phyloP scores from a whole-genome alignment of 2,888 invertebrate genomes.

The Theretra japonica region DNA sequence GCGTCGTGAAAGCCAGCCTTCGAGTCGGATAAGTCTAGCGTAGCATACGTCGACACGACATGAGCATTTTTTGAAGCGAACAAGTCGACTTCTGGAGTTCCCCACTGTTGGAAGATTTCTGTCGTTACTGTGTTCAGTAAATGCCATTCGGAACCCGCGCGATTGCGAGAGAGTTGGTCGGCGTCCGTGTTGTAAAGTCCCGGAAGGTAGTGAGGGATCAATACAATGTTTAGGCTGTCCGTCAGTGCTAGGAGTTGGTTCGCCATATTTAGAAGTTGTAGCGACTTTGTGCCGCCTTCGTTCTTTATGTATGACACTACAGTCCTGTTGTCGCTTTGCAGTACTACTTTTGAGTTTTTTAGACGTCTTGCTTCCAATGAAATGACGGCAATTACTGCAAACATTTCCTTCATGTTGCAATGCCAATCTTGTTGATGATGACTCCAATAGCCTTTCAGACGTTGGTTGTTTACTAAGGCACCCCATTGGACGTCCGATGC shows the following conservation, averaged over 20 bases:
- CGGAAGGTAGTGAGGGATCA: not conserved
- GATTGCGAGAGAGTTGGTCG: not conserved
- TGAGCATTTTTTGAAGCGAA: not conserved
- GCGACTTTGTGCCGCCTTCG: not conserved
- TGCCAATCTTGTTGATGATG: not conserved
- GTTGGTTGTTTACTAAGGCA: not conserved
- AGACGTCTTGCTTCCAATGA: not conserved
- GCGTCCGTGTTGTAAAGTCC: not conserved
- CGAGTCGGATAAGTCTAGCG: not conserved
- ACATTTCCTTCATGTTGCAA: constrained; percentile 5
- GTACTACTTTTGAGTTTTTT: not conserved
- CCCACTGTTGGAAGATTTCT: not conserved
- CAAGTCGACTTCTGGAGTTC: not conserved
- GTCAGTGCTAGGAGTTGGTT: not conserved
- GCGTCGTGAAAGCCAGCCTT: not conserved
- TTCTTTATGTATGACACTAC: not conserved
- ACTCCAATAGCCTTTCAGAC: not conserved
- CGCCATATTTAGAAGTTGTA: not conserved
- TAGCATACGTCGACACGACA: not conserved
- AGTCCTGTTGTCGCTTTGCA: not conserved
- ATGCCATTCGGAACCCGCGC: not conserved
- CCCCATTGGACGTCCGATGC: not conserved
- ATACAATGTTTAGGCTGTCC: not conserved
- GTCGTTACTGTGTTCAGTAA: not conserved
- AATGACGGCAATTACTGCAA: not conserved